These are phyloP conservation scores for Thaumatotibia leucotreta DNA, from an alignment of 1,140 invertebrate genomes.

Conservation along the genomic window DNA sequence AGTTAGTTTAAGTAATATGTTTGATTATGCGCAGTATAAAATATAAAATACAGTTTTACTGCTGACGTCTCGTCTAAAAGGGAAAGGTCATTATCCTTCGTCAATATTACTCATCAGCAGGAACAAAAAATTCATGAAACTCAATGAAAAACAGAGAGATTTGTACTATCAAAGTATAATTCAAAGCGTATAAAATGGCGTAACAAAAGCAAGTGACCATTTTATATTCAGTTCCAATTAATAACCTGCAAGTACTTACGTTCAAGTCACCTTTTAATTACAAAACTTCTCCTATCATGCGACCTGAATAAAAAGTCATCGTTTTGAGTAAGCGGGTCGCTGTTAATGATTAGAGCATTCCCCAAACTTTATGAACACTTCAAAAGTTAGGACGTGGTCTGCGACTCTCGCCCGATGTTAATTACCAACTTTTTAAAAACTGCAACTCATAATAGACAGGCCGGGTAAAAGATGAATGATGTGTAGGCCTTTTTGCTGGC, in stretches of 20 bases:
- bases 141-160: too few species aligned
- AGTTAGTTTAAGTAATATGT: too few species aligned
- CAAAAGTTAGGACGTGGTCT: conserved; percentile 60
- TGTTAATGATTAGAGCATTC: conserved; percentile 68
- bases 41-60: too few species aligned
- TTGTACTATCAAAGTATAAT: too few species aligned
- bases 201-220: not conserved
- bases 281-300: conserved; percentile 42
- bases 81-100: too few species aligned
- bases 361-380: conserved; percentile 62
- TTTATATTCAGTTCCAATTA: not conserved
- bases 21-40: too few species aligned
- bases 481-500: conserved; percentile 60
- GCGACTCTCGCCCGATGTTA: conserved; percentile 59
- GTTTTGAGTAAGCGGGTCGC: conserved; percentile 40
- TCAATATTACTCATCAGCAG: too few species aligned
- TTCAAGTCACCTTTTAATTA: conserved; percentile 35
- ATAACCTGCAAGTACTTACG: conserved; percentile 4
- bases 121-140: too few species aligned
- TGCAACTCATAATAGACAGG: conserved; percentile 74
- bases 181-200: not conserved
- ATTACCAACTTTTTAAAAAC: conserved; percentile 75
- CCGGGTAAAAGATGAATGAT: conserved; percentile 71
- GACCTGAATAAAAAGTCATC: conserved; percentile 39
- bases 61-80: too few species aligned